Base-by-base conservation (phyloP, 2,888 invertebrate species). In the Neocrepidodera transversa region DNA sequence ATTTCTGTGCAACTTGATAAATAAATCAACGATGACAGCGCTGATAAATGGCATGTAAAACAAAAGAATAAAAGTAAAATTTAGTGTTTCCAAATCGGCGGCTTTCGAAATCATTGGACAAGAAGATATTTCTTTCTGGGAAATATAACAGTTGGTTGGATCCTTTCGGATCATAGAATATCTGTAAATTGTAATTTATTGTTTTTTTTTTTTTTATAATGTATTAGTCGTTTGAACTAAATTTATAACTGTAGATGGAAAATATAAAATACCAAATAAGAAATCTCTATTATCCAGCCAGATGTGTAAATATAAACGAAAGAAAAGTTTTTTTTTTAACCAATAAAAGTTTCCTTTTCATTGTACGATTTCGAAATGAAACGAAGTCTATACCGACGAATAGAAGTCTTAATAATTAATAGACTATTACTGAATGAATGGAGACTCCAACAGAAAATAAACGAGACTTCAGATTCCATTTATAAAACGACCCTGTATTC, bases 51-150 rank as follows among this genome's bases (percentile, higher is more conserved):
- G 73, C 67, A 72, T 70, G 72, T 73, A 64, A 74, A 74, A 74
- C 73, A 72, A 73, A 23, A 71, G 70, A 71, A 71, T 71, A 71
- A 71, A 72, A 73, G 71, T 71, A 69, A 69, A 74, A 74, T 74
- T 74, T 74, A 74, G 65, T 70, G 74, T 71, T 74, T 74, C 73
- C 71, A 69, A 70, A 73, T 73, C 73, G 71, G 65, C 66, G 71
- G 65, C 61, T 72, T 68, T 67, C 69, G 68, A 64, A 72, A 69
- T 65, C 68, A 64, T 70, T 71, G 68, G 70, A 55, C 66, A 66
- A 60, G 57, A 65, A 67, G 62, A 52, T 62, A 72, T 72, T 63
- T 66, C 69, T 66, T 69, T 68, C 65, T 71, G 70, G 69, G 71
- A 68, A 69, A 32, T 13, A 13, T 70, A 72, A 70, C 71, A 72